Conservation (phyloP, 2,113 vertebrate genomes). For the Eulemur macaco region DNA sequence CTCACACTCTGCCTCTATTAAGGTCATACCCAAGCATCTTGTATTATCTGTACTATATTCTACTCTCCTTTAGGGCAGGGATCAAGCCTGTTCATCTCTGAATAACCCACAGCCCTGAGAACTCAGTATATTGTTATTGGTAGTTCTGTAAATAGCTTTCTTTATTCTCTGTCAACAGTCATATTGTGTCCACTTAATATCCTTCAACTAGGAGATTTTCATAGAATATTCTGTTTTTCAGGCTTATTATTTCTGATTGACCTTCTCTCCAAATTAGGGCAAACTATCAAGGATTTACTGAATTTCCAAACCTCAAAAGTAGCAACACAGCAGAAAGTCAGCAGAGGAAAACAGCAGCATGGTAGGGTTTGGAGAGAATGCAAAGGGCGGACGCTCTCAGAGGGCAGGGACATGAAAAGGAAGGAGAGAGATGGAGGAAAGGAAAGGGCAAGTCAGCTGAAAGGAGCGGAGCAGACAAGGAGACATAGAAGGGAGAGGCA, state of each 20-base stretch:
- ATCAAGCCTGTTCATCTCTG: conserved; percentile 47
- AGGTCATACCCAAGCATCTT: background rate
- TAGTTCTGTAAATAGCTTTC: conserved; percentile 53
- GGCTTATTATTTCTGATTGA: conserved; percentile 68
- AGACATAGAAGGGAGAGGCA: background rate
- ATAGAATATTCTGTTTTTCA: conserved; percentile 60
- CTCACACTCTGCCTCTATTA: conserved; percentile 35
- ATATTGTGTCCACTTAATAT: conserved; percentile 63
- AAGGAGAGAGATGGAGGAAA: background rate
- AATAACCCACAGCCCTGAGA: conserved; percentile 4
- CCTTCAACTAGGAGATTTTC: conserved; percentile 49
- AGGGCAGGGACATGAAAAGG: background rate
- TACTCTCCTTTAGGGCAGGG: background rate
- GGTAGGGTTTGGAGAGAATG: background rate
- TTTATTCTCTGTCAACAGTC: conserved; percentile 67
- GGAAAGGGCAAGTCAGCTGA: background rate
- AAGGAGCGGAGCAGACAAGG: conserved; percentile 8
- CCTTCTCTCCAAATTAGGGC: conserved; percentile 52
- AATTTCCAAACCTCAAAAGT: conserved; percentile 57
- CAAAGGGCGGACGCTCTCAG: background rate
- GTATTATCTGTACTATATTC: conserved; percentile 32
- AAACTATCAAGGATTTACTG: conserved; percentile 51
- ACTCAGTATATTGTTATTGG: conserved; percentile 63
- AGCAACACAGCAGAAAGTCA: conserved; percentile 49
- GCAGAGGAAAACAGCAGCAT: background rate